Evolutionary conservation across 2,797 vertebrate genomes (phyloP), one percentile per base, ranked within the genome.

Genomic region (Platalea minor): DNA sequence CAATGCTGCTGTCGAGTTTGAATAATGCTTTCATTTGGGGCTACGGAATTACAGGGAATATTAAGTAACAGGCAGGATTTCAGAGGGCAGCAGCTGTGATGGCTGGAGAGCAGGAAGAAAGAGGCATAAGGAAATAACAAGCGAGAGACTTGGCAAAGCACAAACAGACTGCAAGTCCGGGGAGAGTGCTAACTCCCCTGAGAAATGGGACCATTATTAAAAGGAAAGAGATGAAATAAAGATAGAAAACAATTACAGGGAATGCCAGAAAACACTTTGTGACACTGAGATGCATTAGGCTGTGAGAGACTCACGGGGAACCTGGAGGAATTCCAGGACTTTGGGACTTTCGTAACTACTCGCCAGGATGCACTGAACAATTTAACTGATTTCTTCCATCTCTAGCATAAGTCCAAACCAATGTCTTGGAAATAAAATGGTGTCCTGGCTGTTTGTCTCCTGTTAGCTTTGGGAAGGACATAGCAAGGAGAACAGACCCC

Each of bases 71-170:
- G 82, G 65, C 12, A 4, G 33, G 76, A 86, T 91, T 85, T 92
- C 80, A 74, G 88, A 77, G 88, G 84, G 84, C 63, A 94, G 85
- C 76, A 90, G 92, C 80, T 95, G 83, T 63, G 93, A 79, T 76
- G 77, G 76, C 74, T 69, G 88, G 67, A 69, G 81, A 93, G 51
- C 25, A 60, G 56, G 83, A 93, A 85, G 89, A 79, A 90, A 76
- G 70, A 96, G 50, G 77, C 6, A 3, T 68, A 85, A 92, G 72
- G 78, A 93, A 93, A 91, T 85, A 92, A 59, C 65, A 93, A 95
- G 59, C 9, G 39, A 92, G 78, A 88, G 70, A 82, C 64, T 48
- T 93, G 68, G 88, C 89, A 94, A 82, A 85, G 88, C 80, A 51
- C 26, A 88, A 31, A 53, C 64, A 79, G 88, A 26, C 86, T 61